Percentiles rank a stretch among this genome's conserved stretches.
phyloP scores from a whole-genome alignment of 2,113 vertebrate species.

The Asarcornis scutulata region DNA sequence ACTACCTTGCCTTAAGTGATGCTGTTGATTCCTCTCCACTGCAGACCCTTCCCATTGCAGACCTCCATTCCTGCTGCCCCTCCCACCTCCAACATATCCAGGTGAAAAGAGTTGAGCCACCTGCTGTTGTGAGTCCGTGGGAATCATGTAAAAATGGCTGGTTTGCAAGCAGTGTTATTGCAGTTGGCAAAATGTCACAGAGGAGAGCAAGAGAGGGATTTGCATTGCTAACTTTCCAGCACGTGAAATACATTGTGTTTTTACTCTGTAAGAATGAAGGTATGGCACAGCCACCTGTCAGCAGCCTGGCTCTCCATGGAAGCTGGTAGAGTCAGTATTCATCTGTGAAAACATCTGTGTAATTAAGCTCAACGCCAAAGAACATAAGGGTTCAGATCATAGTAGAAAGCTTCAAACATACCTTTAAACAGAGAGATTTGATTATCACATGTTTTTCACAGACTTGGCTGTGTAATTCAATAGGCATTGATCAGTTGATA shows the following conservation, averaged over 20 bases:
- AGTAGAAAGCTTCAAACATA: neutral
- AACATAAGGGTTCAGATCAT: neutral
- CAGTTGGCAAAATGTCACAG: slow-evolving; percentile 20
- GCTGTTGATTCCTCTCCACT: neutral
- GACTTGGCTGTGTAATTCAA: neutral
- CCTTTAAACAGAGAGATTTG: neutral
- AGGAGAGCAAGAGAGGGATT: slow-evolving; percentile 13
- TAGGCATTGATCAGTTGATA: neutral
- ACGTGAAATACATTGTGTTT: neutral
- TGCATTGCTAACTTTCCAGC: slow-evolving; percentile 5
- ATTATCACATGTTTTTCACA: neutral
- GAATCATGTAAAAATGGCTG: slow-evolving; percentile 17
- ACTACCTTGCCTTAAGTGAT: neutral
- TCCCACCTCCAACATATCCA: neutral
- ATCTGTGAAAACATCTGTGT: slow-evolving; percentile 46
- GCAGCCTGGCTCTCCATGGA: slow-evolving; percentile 30
- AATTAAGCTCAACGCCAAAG: slow-evolving; percentile 19
- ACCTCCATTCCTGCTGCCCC: neutral
- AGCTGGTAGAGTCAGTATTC: neutral
- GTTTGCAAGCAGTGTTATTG: neutral
- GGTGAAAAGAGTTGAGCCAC: neutral
- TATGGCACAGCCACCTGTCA: slow-evolving; percentile 13
- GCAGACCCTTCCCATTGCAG: neutral
- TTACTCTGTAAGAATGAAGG: neutral
- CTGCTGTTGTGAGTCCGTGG: slow-evolving; percentile 5